Evolutionary conservation across 2,797 vertebrate genomes (phyloP), one percentile per base, ranked within the genome.

Genomic region (Melanogrammus aeglefinus): DNA sequence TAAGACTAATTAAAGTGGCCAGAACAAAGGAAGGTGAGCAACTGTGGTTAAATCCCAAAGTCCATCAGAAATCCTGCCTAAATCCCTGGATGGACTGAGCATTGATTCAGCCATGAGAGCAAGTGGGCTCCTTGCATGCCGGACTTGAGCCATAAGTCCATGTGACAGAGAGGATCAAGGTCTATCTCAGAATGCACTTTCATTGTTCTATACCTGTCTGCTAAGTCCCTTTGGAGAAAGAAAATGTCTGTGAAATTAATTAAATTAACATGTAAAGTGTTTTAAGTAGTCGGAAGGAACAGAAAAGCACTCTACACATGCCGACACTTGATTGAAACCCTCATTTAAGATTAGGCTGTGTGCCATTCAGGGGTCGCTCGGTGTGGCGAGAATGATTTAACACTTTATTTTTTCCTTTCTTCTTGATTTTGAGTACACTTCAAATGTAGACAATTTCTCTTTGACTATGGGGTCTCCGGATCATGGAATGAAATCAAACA

Each of bases 401-500:
- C 18, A 57, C 47, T 51, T 57, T 8, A 2, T 66, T 0, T 24
- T 66, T 2, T 27, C 18, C 18, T 27, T 66, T 66, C n/a, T 27
- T 27, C 57, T 66, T 66, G 8, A 27, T 66, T 24, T 66, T 7
- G 9, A 66, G n/a, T 66, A 3, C 57, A 66, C n/a, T 66, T 24
- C 8, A 10, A 66, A 13, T 12, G 9, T 8, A 41, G 9, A 41
- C 39, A 10, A 41, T 10, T n/a, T 63, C 51, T 6, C n/a, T 66
- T 66, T 66, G 12, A 72, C 33, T 72, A 31, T 8, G 13, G 70
- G 70, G 27, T 35, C 70, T 35, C 13, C 70, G 8, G 70, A 13
- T 35, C 29, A 27, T 71, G 69, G 29, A 18, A 72, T 72, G 4
- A 72, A 72, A 72, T 72, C 29, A 72, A 72, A 72, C 70, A 33